Base-by-base conservation (phyloP, 1,140 invertebrate species). In the Campoletis sonorensis region DNA sequence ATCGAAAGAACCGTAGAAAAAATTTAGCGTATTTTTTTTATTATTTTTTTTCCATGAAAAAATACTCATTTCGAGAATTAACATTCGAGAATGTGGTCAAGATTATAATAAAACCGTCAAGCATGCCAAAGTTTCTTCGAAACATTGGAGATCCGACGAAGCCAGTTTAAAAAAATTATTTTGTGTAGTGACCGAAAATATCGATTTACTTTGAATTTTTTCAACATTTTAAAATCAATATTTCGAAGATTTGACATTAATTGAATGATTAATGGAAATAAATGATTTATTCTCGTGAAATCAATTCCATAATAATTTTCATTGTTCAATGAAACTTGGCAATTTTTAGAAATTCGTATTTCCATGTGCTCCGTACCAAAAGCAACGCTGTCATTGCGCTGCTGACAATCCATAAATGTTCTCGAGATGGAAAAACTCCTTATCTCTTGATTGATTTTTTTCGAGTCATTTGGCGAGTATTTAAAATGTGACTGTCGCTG, bases 91-190 rank as follows among this genome's bases (percentile, higher is more conserved):
- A 90, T 91, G 88, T 90, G 86, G 89, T 88, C 88, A 67, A 89
- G 79, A 86, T n/a, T n/a, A n/a, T 90, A 90, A 90, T 81, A 51
- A 81, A 91, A 88, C 85, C 88, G 90, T 91, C 89, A 90, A 92
- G 91, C 91, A 92, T 92, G 91, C 88, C 84, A 85, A 89, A 85
- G 79, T 88, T 84, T 85, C 23, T 26, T 1, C 83, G 81, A 82
- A 84, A 71, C 37, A 76, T 37, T 76, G 23, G 1, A 49, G 13
- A 58, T 68, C 26, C 18, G 51, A 27, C 21, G 51, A 16, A 67
- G 54, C 15, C 40, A 67, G 70, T 67, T 2, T 30, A 67, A 64
- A 80, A 61, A 81, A 75, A 79, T 23, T 40, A 45, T 8, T 45
- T 45, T 45, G 40, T 11, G 37, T 40, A 71, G 40, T 37, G 18